Conservation (phyloP, 2,888 invertebrate species). For the Caradrina kadenii region DNA sequence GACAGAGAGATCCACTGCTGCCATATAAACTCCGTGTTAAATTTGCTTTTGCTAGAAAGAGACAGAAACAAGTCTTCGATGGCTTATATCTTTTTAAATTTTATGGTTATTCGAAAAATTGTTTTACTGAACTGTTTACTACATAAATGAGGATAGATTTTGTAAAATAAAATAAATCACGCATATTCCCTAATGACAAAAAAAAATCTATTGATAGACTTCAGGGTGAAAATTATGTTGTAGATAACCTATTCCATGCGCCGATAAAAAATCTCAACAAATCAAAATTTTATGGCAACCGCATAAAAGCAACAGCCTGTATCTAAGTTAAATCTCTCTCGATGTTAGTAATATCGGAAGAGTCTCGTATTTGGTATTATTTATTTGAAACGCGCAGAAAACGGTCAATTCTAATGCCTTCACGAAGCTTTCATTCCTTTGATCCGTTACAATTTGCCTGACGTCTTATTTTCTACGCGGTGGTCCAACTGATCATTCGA, state of each 20-base stretch:
- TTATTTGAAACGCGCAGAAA: constrained; percentile 81
- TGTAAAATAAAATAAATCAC: too few relatives aligned
- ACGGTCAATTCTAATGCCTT: constrained; percentile 84
- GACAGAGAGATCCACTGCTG: too few relatives aligned
- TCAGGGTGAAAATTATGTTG: too few relatives aligned
- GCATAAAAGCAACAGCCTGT: constrained; percentile 69
- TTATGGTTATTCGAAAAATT: too few relatives aligned
- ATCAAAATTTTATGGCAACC: background rate
- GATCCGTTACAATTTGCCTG: constrained; percentile 86
- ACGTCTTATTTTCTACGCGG: constrained; percentile 87
- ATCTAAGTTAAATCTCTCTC: constrained; percentile 56
- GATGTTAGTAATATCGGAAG: constrained; percentile 77
- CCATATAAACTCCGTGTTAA: too few relatives aligned
- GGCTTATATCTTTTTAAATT: too few relatives aligned
- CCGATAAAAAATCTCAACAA: background rate
- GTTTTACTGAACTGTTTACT: too few relatives aligned
- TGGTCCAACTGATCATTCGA: constrained; percentile 74
- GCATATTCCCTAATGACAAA: too few relatives aligned
- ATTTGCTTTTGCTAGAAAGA: too few relatives aligned
- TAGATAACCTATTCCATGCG: background rate
- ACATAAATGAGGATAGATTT: too few relatives aligned
- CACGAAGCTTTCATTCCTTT: constrained; percentile 80
- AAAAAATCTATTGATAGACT: too few relatives aligned
- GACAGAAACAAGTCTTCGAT: too few relatives aligned
- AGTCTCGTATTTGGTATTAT: constrained; percentile 81